Percentiles rank a stretch among this genome's conserved stretches.
Conservation (phyloP, 1,140 invertebrate species). For the Rhopalosiphum maidis region DNA sequence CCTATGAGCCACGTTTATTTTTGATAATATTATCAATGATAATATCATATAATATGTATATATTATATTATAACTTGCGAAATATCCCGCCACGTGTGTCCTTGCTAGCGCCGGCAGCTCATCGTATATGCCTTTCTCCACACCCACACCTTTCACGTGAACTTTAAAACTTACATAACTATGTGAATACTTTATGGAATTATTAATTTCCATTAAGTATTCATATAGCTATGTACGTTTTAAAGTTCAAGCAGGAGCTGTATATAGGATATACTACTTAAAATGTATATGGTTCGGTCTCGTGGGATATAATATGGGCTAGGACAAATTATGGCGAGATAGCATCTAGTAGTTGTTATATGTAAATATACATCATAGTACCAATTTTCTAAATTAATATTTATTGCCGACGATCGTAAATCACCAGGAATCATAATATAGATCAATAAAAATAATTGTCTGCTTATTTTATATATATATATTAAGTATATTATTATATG, state of each 20-base stretch:
- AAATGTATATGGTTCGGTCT: background rate
- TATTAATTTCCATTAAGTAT: constrained; percentile 4
- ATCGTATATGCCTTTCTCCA: background rate
- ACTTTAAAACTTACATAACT: constrained; percentile 3
- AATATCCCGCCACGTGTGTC: background rate
- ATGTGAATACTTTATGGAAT: constrained; percentile 3
- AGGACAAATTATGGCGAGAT: background rate
- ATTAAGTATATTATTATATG: no score
- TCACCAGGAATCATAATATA: background rate
- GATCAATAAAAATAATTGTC: no score
- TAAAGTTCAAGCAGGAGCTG: background rate
- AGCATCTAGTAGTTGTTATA: background rate
- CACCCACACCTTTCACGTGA: background rate
- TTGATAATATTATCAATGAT: background rate
- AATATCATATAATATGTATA: background rate
- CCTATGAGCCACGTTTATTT: background rate
- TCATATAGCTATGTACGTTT: constrained; percentile 1
- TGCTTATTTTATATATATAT: no score
- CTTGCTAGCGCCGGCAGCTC: background rate
- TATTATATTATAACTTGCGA: background rate
- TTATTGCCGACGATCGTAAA: background rate
- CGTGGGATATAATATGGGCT: background rate
- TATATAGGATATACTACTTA: background rate
- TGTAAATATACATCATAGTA: background rate
- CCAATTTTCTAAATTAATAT: background rate